Evolutionary conservation across 1,140 invertebrate genomes (phyloP).

Genomic region (Elysia chlorotica): DNA sequence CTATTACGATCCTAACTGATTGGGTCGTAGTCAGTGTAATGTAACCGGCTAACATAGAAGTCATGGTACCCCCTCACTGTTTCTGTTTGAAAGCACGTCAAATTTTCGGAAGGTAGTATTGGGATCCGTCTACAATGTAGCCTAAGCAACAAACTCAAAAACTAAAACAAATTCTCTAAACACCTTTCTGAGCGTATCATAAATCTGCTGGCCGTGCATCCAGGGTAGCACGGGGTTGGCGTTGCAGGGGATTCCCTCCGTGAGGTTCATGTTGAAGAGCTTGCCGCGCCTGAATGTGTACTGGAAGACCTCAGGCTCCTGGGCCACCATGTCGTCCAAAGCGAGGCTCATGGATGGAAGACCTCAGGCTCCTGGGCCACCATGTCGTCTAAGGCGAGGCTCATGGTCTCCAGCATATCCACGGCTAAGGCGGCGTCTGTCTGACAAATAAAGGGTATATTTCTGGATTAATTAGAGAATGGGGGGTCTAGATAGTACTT

Average conservation of each 20-base stretch:
- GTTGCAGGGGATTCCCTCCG: constrained; percentile 41
- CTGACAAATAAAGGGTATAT: too few relatives aligned
- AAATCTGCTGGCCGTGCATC: constrained; percentile 47
- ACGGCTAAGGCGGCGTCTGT: constrained; percentile 33
- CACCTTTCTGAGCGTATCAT: constrained; percentile 40
- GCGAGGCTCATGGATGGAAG: constrained; percentile 22
- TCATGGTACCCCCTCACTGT: too few relatives aligned
- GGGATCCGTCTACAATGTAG: too few relatives aligned
- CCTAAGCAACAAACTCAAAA: too few relatives aligned
- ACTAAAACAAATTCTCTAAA: not conserved
- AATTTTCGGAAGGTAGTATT: too few relatives aligned
- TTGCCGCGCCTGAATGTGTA: constrained; percentile 42
- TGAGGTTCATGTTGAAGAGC: constrained; percentile 46
- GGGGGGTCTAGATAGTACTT: too few relatives aligned
- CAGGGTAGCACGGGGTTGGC: constrained; percentile 32
- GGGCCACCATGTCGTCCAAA: constrained; percentile 32
- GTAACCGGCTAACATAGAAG: too few relatives aligned
- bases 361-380: too few relatives aligned
- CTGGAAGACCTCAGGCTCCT: constrained; percentile 43
- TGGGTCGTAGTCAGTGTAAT: too few relatives aligned
- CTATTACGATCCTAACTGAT: too few relatives aligned
- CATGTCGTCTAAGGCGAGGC: constrained; percentile 28
- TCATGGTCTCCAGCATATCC: constrained; percentile 26
- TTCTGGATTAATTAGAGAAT: too few relatives aligned
- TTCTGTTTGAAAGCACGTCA: too few relatives aligned